A percentile compares a stretch with the other conserved stretches of the same genome.
Evolutionary conservation across 2,113 vertebrate species (phyloP).

Genomic region (Pholis gunnellus): DNA sequence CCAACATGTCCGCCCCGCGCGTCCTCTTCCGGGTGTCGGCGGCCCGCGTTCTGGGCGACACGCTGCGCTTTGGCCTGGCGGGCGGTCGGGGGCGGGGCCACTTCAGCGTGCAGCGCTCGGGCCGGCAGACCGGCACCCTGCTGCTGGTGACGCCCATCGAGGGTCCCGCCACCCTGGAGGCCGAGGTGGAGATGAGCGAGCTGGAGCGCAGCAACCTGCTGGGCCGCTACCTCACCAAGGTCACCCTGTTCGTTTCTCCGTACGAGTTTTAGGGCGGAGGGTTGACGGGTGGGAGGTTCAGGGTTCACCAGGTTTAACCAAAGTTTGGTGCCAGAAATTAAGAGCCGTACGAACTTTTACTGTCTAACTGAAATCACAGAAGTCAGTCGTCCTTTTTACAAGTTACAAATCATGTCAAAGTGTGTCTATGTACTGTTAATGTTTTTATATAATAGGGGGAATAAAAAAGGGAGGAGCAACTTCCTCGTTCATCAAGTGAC

Average conservation of each 20-base stretch:
- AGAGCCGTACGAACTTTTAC: background rate
- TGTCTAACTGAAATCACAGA: background rate
- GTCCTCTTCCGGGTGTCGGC: slow-evolving; percentile 89
- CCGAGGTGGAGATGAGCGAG: slow-evolving; percentile 90
- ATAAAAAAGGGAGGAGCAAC: background rate
- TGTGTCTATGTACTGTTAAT: background rate
- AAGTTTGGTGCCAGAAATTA: too few relatives aligned
- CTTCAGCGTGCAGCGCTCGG: slow-evolving; percentile 82
- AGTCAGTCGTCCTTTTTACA: background rate
- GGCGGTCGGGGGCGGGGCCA: slow-evolving; percentile 67
- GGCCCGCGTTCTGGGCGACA: slow-evolving; percentile 80
- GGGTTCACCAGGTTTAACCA: background rate
- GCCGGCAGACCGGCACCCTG: slow-evolving; percentile 84
- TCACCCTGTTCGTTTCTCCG: slow-evolving; percentile 85
- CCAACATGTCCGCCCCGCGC: slow-evolving; percentile 84
- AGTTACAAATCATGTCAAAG: background rate
- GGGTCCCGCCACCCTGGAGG: slow-evolving; percentile 83
- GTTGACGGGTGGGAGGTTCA: background rate
- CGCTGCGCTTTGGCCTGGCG: slow-evolving; percentile 84
- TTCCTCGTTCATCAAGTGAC: too few relatives aligned
- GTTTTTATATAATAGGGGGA: background rate
- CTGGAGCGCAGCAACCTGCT: slow-evolving; percentile 81
- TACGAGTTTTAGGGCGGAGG: slow-evolving; percentile 76
- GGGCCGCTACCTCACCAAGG: slow-evolving; percentile 88
- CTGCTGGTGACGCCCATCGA: slow-evolving; percentile 81